These are phyloP conservation scores for Drosophila subpulchrella DNA, from an alignment of 1,140 invertebrate genomes.

Conservation along the genomic window DNA sequence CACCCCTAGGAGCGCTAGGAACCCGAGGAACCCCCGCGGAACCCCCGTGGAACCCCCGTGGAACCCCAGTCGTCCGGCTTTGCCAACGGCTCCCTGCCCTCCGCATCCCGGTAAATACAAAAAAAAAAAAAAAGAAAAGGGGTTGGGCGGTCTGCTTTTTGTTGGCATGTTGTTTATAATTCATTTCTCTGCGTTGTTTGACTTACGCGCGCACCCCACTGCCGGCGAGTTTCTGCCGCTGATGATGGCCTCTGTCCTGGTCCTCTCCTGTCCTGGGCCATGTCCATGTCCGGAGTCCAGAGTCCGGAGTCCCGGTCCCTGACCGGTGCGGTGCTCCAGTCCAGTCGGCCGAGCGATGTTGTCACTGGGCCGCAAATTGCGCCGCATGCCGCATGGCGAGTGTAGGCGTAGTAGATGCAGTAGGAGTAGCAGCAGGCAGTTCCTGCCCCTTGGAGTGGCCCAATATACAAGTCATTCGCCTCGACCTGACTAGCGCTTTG, in stretches of 20 bases:
- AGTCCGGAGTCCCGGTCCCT: not conserved
- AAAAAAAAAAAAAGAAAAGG: not conserved
- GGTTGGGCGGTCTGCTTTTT: conserved; percentile 41
- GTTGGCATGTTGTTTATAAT: conserved; percentile 83
- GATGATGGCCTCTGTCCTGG: not conserved
- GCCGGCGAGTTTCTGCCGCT: conserved; percentile 22
- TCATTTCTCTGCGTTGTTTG: conserved; percentile 82
- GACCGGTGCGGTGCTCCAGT: not conserved
- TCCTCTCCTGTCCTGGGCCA: not conserved
- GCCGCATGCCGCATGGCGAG: conserved; percentile 49
- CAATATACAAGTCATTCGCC: conserved; percentile 80
- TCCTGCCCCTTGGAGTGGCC: conserved; percentile 35
- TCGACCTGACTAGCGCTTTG: conserved; percentile 34
- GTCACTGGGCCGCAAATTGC: conserved; percentile 77
- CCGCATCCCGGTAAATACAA: not conserved
- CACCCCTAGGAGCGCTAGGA: conserved; percentile 1
- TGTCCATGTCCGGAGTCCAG: conserved; percentile 14
- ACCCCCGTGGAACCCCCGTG: not conserved
- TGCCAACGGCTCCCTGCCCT: conserved; percentile 18
- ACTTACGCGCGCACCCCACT: conserved; percentile 58
- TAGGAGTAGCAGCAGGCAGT: not conserved
- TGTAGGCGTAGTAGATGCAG: not conserved
- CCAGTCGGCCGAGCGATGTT: conserved; percentile 44
- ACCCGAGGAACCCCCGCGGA: not conserved
- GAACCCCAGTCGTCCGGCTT: conserved; percentile 15